phyloP scores from a whole-genome alignment of 2,113 vertebrate species.

The Hydropotes inermis region DNA sequence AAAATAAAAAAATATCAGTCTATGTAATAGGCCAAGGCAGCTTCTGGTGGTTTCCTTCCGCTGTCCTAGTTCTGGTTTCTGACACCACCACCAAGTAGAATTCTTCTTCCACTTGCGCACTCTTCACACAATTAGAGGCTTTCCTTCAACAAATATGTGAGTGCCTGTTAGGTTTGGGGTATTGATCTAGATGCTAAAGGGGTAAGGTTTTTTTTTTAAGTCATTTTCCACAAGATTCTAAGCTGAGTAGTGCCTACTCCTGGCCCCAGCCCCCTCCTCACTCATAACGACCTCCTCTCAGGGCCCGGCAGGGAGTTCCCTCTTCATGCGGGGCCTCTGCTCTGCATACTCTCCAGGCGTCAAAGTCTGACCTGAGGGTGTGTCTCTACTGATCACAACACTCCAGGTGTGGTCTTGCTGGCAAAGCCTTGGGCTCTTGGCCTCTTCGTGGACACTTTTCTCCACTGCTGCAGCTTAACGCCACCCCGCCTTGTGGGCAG shows the following conservation, averaged over 20 bases:
- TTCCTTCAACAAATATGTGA: neutral
- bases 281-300: neutral
- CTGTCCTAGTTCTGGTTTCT: neutral
- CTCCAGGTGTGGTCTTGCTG: neutral
- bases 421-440: neutral
- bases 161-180: neutral
- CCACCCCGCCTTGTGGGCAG: neutral
- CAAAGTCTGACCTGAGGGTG: neutral
- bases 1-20: neutral
- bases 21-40: neutral
- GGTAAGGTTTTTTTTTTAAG: neutral
- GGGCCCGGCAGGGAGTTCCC: neutral
- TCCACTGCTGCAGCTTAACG: neutral
- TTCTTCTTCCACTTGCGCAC: neutral
- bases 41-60: neutral
- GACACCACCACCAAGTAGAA: neutral
- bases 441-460: neutral
- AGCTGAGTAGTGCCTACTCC: neutral
- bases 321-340: neutral
- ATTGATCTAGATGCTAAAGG: neutral
- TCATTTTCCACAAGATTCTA: neutral
- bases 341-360: neutral
- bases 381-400: neutral
- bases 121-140: neutral
- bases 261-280: neutral